Base-by-base conservation (phyloP, 2,888 invertebrate genomes). In the Nebria brevicollis region DNA sequence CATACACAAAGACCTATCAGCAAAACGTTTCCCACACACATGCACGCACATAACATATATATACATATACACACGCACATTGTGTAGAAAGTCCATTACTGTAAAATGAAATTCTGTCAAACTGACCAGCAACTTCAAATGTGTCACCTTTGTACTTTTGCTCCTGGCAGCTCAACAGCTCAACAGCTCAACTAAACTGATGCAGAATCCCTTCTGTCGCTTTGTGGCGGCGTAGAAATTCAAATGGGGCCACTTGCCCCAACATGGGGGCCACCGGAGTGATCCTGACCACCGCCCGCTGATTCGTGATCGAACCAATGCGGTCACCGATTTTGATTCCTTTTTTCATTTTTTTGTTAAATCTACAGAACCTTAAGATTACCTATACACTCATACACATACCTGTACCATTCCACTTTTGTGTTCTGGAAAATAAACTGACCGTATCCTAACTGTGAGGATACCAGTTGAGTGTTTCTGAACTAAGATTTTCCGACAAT, bases 211-310 rank as follows among this genome's bases (percentile, higher is more conserved):
- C 11, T 54, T 54, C 54, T 70, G 70, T 70, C 64, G 43, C 75
- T 75, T 75, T 75, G 75, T 75, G 64, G 54, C 75, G 25, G 64
- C n/a, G 54, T 15, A 26, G 15, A 75, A 54, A 75, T 75, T 75
- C 41, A 77, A 77, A 77, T 77, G 77, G 77, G 77, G 77, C 77
- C 70, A 77, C 77, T 77, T 70, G 70, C 41, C 43, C 15, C 76
- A 8, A 20, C 77, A 54, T 66, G 77, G 42, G 68, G 70, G 20
- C 15, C 54, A 25, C 70, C 42, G 42, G 65, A 64, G 74, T 54
- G 54, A 54, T 54, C 26, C 75, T 34, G 41, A 42, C 72, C 72
- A 72, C 72, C 42, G 26, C 41, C 34, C 34, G 34, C 41, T 72
- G 75, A 26, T n/a, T 42, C 54, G 75, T 25, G 77, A 70, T 77